Percentiles rank a stretch among this genome's conserved stretches.
These are phyloP conservation scores for Anas platyrhynchos DNA, from an alignment of 2,113 vertebrate species.

Conservation along the genomic window DNA sequence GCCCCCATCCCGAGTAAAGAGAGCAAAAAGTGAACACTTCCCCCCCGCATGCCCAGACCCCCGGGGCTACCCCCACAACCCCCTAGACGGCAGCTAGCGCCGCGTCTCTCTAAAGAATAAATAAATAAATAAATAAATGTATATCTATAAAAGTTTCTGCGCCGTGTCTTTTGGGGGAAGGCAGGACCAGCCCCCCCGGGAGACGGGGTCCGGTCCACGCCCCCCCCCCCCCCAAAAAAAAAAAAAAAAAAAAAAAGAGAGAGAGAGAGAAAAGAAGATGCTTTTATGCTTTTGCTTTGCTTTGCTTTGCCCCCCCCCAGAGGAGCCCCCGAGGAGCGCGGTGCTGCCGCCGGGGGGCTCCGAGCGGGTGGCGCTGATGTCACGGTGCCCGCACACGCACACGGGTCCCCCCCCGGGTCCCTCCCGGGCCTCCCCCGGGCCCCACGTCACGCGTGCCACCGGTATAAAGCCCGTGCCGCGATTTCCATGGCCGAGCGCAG, in stretches of 20 bases:
- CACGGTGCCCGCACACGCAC: conserved; percentile 46
- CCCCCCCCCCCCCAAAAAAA: background rate
- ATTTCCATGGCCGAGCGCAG: conserved; percentile 47
- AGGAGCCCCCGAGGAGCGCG: background rate
- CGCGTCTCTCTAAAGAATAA: no score
- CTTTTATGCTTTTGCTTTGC: background rate
- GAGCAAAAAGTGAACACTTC: no score
- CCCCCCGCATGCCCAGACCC: no score
- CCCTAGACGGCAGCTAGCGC: no score
- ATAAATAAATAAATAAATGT: no score
- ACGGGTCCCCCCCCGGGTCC: background rate
- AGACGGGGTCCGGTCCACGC: no score
- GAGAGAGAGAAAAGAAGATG: no score
- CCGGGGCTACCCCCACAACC: no score
- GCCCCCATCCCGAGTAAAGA: background rate
- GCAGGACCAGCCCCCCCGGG: background rate
- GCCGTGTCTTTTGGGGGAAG: background rate
- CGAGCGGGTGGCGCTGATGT: conserved; percentile 70
- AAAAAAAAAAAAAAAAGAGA: no score
- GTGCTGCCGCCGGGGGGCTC: conserved; percentile 55
- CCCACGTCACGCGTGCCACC: conserved; percentile 73
- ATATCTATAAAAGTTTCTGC: background rate
- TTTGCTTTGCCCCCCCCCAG: background rate
- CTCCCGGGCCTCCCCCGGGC: background rate
- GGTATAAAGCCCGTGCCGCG: conserved; percentile 71